These are phyloP conservation scores for Andrena dorsata DNA, from an alignment of 2,888 invertebrate species.

Conservation along the genomic window DNA sequence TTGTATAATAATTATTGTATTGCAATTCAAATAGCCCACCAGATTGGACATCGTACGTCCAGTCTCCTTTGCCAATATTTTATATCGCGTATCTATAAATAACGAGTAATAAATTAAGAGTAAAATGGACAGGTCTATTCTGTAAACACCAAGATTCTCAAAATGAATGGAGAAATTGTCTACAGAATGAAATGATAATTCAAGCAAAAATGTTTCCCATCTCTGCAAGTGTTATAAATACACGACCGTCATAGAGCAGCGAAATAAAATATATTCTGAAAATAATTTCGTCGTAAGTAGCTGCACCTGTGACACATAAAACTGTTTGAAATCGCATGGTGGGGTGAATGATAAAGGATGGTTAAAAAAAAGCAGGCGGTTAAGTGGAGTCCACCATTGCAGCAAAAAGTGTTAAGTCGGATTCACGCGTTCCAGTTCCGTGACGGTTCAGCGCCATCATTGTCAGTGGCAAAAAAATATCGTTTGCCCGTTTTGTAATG, in stretches of 20 bases:
- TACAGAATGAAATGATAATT: background rate
- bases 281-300: constrained; percentile 37
- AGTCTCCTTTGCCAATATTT: too few species aligned
- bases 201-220: background rate
- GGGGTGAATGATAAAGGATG: constrained; percentile 33
- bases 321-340: constrained; percentile 24
- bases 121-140: too few species aligned
- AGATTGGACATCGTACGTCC: too few species aligned
- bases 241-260: constrained; percentile 1
- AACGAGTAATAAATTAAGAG: background rate
- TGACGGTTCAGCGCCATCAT: too few species aligned
- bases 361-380: constrained; percentile 34
- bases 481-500: too few species aligned
- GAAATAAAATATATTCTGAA: constrained; percentile 35
- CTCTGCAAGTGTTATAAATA: constrained; percentile 18
- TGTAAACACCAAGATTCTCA: too few species aligned
- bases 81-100: background rate
- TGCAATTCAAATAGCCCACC: too few species aligned
- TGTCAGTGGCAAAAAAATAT: too few species aligned
- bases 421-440: constrained; percentile 11
- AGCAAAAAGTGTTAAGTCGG: constrained; percentile 29
- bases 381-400: constrained; percentile 19
- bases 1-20: too few species aligned
- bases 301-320: constrained; percentile 65
- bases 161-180: background rate